Conservation (phyloP, 1,140 invertebrate genomes). For the Leptoteleia sp. region DNA sequence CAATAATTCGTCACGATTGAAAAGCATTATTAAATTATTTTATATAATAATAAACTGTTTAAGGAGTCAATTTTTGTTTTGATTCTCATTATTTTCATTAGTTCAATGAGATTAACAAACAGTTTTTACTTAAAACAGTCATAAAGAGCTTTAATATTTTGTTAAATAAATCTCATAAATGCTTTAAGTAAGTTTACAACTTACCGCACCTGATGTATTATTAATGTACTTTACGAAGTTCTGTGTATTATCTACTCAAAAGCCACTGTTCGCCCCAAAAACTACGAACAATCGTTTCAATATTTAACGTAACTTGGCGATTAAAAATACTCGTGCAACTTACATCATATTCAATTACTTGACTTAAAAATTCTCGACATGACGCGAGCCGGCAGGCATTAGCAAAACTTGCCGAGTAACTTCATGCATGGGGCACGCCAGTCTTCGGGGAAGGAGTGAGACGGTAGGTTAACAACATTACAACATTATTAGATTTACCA, state of each 20-base stretch:
- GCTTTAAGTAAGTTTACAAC: neutral
- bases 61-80: too few species aligned
- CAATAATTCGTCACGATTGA: too few species aligned
- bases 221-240: slow-evolving; percentile 9
- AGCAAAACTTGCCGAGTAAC: slow-evolving; percentile 63
- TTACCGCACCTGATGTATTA: neutral
- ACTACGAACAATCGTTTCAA: slow-evolving; percentile 18
- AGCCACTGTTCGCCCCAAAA: slow-evolving; percentile 2
- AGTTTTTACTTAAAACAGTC: too few species aligned
- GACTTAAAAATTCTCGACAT: slow-evolving; percentile 67
- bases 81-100: too few species aligned
- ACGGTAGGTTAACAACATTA: slow-evolving; percentile 78
- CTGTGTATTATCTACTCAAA: neutral
- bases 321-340: slow-evolving; percentile 30
- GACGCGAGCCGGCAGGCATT: slow-evolving; percentile 65
- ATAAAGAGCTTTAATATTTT: too few species aligned
- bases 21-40: too few species aligned
- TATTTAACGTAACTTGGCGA: slow-evolving; percentile 18
- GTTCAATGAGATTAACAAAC: too few species aligned
- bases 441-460: slow-evolving; percentile 51
- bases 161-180: too few species aligned
- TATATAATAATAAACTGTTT: too few species aligned
- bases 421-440: slow-evolving; percentile 33
- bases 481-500: slow-evolving; percentile 82
- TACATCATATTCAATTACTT: slow-evolving; percentile 45